Percentiles rank a stretch among this genome's conserved stretches.
These are phyloP conservation scores for Orchesella cincta DNA, from an alignment of 1,140 invertebrate genomes.

Conservation along the genomic window DNA sequence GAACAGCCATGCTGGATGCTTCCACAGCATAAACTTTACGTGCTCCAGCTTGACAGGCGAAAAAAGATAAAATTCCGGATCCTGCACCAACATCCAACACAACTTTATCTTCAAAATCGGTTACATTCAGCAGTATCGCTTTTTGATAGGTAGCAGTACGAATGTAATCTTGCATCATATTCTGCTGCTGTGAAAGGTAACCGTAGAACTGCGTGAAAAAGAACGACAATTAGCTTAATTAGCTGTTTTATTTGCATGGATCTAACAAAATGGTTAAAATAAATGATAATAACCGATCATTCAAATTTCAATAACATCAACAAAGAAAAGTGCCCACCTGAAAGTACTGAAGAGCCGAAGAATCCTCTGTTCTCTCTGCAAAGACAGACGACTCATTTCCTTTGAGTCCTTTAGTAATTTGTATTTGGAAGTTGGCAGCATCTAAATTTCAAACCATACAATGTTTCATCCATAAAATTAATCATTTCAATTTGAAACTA, in stretches of 20 bases:
- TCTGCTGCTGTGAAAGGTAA: constrained; percentile 98
- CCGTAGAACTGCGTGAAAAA: constrained; percentile 90
- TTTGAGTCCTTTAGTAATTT: constrained; percentile 74
- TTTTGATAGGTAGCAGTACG: constrained; percentile 97
- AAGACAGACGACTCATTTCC: constrained; percentile 82
- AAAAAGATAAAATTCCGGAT: constrained; percentile 97
- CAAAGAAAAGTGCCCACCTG: too few relatives aligned
- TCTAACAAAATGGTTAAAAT: too few relatives aligned
- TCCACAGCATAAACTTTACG: constrained; percentile 97
- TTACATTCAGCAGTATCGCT: constrained; percentile 89
- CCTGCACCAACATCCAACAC: constrained; percentile 96
- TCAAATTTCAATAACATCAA: too few relatives aligned
- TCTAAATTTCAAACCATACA: constrained; percentile 60
- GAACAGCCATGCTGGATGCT: constrained; percentile 96
- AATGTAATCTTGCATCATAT: constrained; percentile 99
- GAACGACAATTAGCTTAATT: too few relatives aligned
- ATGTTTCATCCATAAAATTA: background rate
- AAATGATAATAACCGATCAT: too few relatives aligned
- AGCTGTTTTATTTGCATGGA: too few relatives aligned
- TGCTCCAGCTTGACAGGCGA: constrained; percentile 96
- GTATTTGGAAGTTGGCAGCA: constrained; percentile 73
- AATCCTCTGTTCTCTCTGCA: constrained; percentile 93
- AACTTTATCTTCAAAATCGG: constrained; percentile 90
- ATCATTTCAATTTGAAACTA: background rate
- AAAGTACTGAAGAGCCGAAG: constrained; percentile 95